Base-by-base conservation (phyloP, 2,888 invertebrate species). In the Crocallis elinguaria region DNA sequence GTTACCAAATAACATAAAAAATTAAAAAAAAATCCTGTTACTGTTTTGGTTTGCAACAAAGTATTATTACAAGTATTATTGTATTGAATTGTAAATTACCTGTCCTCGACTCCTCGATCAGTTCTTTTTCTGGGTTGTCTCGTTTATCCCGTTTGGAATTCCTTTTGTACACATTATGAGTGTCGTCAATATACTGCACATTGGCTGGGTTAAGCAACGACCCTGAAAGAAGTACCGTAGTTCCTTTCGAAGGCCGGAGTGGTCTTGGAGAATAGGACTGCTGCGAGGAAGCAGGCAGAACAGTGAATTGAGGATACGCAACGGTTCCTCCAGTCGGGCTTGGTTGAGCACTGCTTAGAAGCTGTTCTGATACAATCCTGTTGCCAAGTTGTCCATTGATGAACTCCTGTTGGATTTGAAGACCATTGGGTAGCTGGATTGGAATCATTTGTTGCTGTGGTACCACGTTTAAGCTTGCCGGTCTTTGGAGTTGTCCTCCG, bases 361-460 rank as follows among this genome's bases (percentile, higher is more conserved):
- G 79, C 62, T 94, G 94, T 62, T 94, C 93, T 0, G 93, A 92
- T 2, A 93, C 88, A 14, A 93, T 78, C 13, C 93, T 85, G 32
- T 86, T 93, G 0, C 92, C 92, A 36, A 94, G 92, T 75, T 95
- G 95, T 0, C 95, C 95, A 66, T 94, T 94, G 0, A 93, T 79
- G 56, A 93, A 94, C 66, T 93, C 93, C 44, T 92, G 92, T 59
- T 92, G 92, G 33, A 89, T 83, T 55, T 91, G 88, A 17, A 93
- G 79, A 0, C 93, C 93, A 45, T 91, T 92, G 0, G 89, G 75
- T 0, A 88, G 62, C 57, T 90, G 86, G 2, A 87, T 72, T 2
- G 92, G 92, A 4, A 93, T 57, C 62, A 64, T 64, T 52, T 62
- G 64, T 23, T 63, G 83, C 21, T 83, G 88, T 3, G 92, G 93